Evolutionary conservation across 1,140 invertebrate species (phyloP), one percentile per base, ranked within the genome.

Genomic region (Liolophura sinensis): DNA sequence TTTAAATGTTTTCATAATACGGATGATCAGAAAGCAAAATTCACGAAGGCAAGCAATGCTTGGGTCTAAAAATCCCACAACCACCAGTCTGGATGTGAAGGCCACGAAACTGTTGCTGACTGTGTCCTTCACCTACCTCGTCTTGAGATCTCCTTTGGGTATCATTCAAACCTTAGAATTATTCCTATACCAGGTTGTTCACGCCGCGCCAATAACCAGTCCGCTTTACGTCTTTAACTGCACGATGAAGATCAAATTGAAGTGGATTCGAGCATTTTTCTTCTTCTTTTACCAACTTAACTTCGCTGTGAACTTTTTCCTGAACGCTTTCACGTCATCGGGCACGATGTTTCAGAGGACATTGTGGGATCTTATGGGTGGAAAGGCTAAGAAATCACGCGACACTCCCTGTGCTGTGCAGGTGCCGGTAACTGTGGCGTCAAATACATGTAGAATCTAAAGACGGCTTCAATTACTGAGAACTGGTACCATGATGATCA

Each of bases 211-310:
- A 16, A 61, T 68, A 20, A 62, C 56, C 1, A n/a, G 72, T n/a
- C 55, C 59, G 20, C 64, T 47, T 3, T 76, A 75, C 57, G 51
- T 71, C 14, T 3, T 60, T 14, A 76, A 70, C 59, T 69, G 69
- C 62, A 60, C 22, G 16, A 74, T 67, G 11, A 76, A 73, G 58
- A 71, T 76, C 4, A 57, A 54, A 51, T 65, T 78, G 1, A 78
- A 78, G 66, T 76, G 76, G 71, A 61, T 72, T 1, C 54, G 76
- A 52, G 70, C 74, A 16, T 76, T 78, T 55, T 78, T 71, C 59
- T 78, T 78, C 62, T 75, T 74, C 61, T 78, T 78, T 50, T 78
- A 76, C 40, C 76, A 78, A 58, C 51, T 78, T 25, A 75, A 78
- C 20, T 78, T 74, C 57, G 73, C 71, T 9, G 71, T 76, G 18